Evolutionary conservation across 2,113 vertebrate species (phyloP), one percentile per base, ranked within the genome.

Genomic region (Clinocottus analis): DNA sequence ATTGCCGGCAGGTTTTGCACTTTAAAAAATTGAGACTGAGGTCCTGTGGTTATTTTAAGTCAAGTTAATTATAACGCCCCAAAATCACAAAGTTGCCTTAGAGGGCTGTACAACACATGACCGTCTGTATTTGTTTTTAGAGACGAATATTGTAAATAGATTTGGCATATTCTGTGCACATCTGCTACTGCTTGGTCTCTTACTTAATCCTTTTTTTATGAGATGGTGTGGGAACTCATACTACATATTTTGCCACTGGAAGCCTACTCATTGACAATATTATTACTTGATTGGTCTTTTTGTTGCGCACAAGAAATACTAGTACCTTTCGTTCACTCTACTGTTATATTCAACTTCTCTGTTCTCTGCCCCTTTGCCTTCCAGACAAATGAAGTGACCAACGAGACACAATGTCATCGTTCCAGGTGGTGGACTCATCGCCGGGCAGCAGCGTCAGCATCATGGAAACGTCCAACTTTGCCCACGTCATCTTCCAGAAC

Each of bases 401-500:
- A n/a, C 49, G 85, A 63, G 83, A 78, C 14, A 91, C 77, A 86
- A 98, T 99, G 98, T 96, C 97, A 74, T 96, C 96, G 8, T 97
- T 97, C 94, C 96, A 96, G 94, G 97, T 97, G 93, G 93, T 95
- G 92, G 93, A 93, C 69, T 94, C 95, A 0, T 95, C 96, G 53
- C 94, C 96, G 58, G 85, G 90, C 72, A 95, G 86, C 83, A 92
- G 91, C 23, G 86, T 94, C 84, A 91, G 93, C 55, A 4, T 95
- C 77, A 95, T 97, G 93, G 98, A 99, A 90, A 97, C 95, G 2
- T 99, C 98, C 68, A 99, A 98, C 93, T 99, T 99, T 89, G 97
- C 98, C 33, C 98, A 99, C 51, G 98, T 99, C 85, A 99, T 99
- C 94, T 99, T 99, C 94, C 98, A 99, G 93, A 98, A 98, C 92